phyloP scores from a whole-genome alignment of 2,113 vertebrate genomes.

The Taxidea taxus region DNA sequence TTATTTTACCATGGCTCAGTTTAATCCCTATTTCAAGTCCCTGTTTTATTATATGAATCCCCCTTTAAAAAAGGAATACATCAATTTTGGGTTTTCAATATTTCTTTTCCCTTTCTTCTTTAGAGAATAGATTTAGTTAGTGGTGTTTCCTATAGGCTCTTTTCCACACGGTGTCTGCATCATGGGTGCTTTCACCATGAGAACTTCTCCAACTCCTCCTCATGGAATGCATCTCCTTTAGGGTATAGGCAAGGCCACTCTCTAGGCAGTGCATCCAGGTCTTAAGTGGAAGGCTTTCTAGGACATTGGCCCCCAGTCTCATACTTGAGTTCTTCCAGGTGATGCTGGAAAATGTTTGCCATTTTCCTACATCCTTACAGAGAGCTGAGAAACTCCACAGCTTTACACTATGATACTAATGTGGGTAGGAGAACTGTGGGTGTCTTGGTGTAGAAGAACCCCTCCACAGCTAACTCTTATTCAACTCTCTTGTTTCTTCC shows the following conservation, averaged over 20 bases:
- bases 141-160: neutral
- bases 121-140: neutral
- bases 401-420: neutral
- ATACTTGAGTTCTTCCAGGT: neutral
- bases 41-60: neutral
- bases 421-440: neutral
- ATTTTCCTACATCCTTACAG: neutral
- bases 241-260: neutral
- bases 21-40: neutral
- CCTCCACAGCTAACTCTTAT: neutral
- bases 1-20: neutral
- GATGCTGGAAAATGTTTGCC: neutral
- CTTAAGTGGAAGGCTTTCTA: neutral
- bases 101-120: neutral
- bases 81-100: neutral
- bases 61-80: neutral
- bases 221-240: neutral
- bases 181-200: fast-evolving
- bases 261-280: neutral
- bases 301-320: neutral
- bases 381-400: neutral
- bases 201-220: neutral
- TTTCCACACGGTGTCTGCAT: neutral
- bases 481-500: neutral
- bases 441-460: neutral